Evolutionary conservation across 2,888 invertebrate species (phyloP).

Genomic region (Caradrina kadenii): DNA sequence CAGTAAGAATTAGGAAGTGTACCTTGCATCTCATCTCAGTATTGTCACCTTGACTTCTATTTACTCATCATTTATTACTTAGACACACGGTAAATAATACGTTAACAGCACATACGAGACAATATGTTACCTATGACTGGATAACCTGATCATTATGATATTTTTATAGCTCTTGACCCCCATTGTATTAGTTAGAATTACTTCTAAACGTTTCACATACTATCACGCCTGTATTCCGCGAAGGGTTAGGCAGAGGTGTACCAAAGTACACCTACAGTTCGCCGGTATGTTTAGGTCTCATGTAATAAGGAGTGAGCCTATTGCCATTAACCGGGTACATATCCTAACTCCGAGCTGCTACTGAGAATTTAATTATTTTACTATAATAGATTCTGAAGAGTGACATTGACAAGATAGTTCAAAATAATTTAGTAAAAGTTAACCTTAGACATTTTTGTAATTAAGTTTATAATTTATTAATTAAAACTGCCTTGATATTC

Average conservation of each 20-base stretch:
- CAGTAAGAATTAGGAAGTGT: slow-evolving; percentile 10
- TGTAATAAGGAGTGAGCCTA: no score
- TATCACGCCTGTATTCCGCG: no score
- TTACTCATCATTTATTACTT: slow-evolving; percentile 10
- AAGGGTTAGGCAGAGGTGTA: no score
- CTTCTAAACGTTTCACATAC: background rate
- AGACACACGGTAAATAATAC: background rate
- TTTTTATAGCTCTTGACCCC: background rate
- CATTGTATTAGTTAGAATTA: slow-evolving; percentile 6
- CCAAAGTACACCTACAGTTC: no score
- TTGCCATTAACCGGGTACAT: no score
- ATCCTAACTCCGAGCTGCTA: no score
- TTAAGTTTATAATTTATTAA: background rate
- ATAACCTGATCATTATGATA: background rate
- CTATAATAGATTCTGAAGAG: background rate
- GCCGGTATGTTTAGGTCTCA: no score
- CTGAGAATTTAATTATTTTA: no score
- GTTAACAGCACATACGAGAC: background rate
- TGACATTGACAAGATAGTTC: background rate
- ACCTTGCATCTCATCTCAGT: background rate
- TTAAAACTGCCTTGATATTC: background rate
- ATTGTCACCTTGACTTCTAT: slow-evolving; percentile 31
- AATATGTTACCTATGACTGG: no score
- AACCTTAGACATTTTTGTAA: background rate
- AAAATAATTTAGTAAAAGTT: background rate